These are phyloP conservation scores for Anastrepha obliqua DNA, from an alignment of 1,140 invertebrate genomes.

Conservation along the genomic window DNA sequence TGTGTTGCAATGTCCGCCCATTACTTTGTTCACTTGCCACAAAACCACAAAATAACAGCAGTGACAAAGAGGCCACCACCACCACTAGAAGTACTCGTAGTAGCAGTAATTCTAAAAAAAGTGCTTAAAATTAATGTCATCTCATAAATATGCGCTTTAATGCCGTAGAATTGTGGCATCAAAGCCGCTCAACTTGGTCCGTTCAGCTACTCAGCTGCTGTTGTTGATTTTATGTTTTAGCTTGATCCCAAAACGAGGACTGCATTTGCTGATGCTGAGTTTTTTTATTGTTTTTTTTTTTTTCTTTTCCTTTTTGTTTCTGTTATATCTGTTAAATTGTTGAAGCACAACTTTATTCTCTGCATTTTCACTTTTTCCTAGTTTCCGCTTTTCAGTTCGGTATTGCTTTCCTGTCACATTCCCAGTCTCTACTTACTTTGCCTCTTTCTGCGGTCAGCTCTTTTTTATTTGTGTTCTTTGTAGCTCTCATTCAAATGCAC, in stretches of 20 bases:
- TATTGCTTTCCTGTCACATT: not conserved
- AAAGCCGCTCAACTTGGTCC: slow-evolving; percentile 13
- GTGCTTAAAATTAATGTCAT: slow-evolving; percentile 42
- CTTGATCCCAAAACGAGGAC: not conserved
- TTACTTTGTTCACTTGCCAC: slow-evolving; percentile 27
- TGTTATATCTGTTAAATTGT: not conserved
- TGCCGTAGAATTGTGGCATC: slow-evolving; percentile 42
- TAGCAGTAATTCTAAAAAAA: not conserved
- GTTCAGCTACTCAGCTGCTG: not conserved
- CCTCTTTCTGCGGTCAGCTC: not conserved
- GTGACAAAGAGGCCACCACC: slow-evolving; percentile 19
- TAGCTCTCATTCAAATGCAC: not conserved
- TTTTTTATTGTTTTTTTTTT: not conserved
- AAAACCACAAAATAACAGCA: slow-evolving; percentile 53
- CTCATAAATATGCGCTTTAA: slow-evolving; percentile 44
- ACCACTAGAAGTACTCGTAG: not conserved
- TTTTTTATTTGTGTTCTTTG: not conserved
- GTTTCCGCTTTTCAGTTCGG: not conserved
- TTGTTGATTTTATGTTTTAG: slow-evolving; percentile 47
- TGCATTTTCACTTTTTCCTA: not conserved
- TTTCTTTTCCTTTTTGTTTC: not conserved
- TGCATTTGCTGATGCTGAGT: not conserved
- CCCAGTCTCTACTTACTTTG: not conserved
- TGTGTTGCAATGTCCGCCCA: slow-evolving; percentile 19
- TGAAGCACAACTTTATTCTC: not conserved